Conservation (phyloP, 64 coral and sea anemone genomes). For the Catalaphyllia jardinei region DNA sequence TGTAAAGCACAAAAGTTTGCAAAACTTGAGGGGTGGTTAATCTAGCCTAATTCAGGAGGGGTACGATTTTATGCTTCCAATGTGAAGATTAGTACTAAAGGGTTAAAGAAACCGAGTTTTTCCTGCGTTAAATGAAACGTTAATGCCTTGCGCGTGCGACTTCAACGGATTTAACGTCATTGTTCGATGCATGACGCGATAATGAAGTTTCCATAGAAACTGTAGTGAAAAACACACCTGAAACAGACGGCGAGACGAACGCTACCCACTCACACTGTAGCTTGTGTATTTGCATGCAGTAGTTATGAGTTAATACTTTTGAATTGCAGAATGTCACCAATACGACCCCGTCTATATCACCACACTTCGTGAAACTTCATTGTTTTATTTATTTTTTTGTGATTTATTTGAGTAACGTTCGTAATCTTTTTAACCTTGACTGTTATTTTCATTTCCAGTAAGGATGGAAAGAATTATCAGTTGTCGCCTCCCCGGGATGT, state of each 20-base stretch:
- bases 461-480: slow-evolving; percentile 54
- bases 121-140: too few relatives aligned
- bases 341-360: neutral
- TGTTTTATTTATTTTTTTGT: neutral
- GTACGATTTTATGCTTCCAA: too few relatives aligned
- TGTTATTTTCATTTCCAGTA: slow-evolving; percentile 19
- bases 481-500: slow-evolving; percentile 43
- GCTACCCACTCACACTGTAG: neutral
- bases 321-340: neutral
- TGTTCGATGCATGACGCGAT: slow-evolving; percentile 1
- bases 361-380: neutral
- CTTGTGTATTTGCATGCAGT: neutral
- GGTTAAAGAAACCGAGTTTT: too few relatives aligned
- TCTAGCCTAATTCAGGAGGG: too few relatives aligned
- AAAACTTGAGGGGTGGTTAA: too few relatives aligned
- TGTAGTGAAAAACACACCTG: neutral
- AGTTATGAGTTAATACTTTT: neutral
- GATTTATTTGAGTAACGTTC: neutral
- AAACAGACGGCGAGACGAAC: neutral
- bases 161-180: neutral
- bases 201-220: slow-evolving; percentile 25
- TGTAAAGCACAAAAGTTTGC: too few relatives aligned
- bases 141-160: neutral
- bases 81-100: too few relatives aligned
- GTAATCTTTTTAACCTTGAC: neutral